Evolutionary conservation across 2,888 invertebrate genomes (phyloP).

Genomic region (Ophion slaviceki): DNA sequence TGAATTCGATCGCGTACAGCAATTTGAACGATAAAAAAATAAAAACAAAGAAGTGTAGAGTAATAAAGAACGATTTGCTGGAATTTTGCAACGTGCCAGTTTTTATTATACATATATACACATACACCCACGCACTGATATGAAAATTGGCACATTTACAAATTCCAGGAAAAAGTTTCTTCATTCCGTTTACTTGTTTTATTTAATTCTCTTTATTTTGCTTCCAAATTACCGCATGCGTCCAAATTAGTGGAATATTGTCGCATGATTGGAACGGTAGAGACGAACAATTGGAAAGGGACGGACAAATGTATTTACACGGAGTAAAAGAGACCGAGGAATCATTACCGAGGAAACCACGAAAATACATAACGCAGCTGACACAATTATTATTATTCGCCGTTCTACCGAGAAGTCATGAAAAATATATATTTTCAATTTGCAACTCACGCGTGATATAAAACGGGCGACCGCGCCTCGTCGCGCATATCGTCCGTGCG

Average conservation of each 20-base stretch:
- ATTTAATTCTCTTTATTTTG: not conserved
- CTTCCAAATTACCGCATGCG: not conserved
- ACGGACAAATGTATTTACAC: not conserved
- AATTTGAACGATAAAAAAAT: no score
- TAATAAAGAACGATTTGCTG: no score
- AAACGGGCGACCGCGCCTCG: not conserved
- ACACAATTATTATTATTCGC: constrained; percentile 48
- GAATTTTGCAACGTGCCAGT: no score
- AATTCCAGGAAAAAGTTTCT: not conserved
- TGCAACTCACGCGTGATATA: constrained; percentile 22
- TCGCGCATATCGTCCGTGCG: not conserved
- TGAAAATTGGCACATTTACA: not conserved
- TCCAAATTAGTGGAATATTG: not conserved
- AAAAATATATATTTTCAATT: constrained; percentile 32
- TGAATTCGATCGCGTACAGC: no score
- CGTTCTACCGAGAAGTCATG: constrained; percentile 46
- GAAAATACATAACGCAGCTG: not conserved
- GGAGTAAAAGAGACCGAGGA: not conserved
- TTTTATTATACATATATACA: no score
- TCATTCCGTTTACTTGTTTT: not conserved
- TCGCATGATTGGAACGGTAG: not conserved
- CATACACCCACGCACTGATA: not conserved
- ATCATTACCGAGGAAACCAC: constrained; percentile 4
- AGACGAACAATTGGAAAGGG: not conserved
- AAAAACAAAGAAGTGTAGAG: no score